Conservation (phyloP, 2,888 invertebrate species). For the Drosophila dives region DNA sequence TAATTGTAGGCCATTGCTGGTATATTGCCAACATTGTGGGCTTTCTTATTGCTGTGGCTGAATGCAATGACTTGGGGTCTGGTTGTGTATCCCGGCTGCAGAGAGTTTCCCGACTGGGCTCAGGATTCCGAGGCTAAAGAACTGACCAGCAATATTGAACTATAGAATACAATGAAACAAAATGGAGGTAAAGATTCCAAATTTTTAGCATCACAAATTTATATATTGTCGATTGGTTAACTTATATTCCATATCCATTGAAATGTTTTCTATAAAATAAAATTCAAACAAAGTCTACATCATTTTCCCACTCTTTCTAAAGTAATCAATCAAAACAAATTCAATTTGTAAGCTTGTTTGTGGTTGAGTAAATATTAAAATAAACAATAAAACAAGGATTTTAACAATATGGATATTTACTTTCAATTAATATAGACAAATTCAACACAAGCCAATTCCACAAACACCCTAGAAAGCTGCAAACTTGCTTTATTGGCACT, state of each 20-base stretch:
- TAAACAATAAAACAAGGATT: slow-evolving; percentile 1
- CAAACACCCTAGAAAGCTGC: background rate
- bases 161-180: background rate
- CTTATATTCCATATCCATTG: background rate
- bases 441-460: slow-evolving; percentile 10
- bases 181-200: background rate
- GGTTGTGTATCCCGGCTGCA: slow-evolving; percentile 48
- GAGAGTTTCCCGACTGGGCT: slow-evolving; percentile 46
- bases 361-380: background rate
- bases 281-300: no score
- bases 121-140: background rate
- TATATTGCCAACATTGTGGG: slow-evolving; percentile 56
- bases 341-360: slow-evolving; percentile 1
- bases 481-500: slow-evolving; percentile 23
- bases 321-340: background rate
- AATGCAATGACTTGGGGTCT: slow-evolving; percentile 47
- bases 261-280: background rate
- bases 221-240: background rate
- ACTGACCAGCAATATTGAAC: background rate
- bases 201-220: background rate
- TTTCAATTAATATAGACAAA: slow-evolving; percentile 51
- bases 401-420: slow-evolving; percentile 45
- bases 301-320: background rate
- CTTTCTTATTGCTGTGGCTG: slow-evolving; percentile 10
- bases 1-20: slow-evolving; percentile 49